Percentiles rank a stretch among this genome's conserved stretches.
Conservation (phyloP, 2,888 invertebrate genomes). For the Acleris literana region DNA sequence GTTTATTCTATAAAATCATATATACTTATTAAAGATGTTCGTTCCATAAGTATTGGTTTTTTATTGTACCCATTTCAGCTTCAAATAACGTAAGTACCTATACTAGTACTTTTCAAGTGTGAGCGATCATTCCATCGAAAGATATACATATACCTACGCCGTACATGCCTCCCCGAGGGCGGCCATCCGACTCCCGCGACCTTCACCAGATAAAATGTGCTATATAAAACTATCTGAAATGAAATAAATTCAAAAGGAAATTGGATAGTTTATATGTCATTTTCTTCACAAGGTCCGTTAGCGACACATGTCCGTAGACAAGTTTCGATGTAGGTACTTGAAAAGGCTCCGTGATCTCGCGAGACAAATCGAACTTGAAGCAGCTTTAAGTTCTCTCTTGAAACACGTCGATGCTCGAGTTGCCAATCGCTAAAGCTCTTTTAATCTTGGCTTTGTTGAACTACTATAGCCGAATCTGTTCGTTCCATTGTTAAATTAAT, state of each 20-base stretch:
- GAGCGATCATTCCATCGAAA: no score
- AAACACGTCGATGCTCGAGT: background rate
- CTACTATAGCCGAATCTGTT: conserved; percentile 3
- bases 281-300: no score
- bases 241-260: no score
- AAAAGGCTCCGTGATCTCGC: background rate
- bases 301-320: background rate
- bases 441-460: background rate
- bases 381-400: conserved; percentile 8
- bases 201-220: no score
- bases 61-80: background rate
- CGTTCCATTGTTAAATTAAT: background rate
- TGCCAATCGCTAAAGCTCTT: background rate
- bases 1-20: conserved; percentile 1
- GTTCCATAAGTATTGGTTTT: conserved; percentile 5
- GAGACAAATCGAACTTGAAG: conserved; percentile 11
- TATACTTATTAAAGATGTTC: conserved; percentile 25
- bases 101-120: no score
- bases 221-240: no score
- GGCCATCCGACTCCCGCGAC: no score
- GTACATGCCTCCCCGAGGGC: no score
- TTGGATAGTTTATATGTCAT: no score
- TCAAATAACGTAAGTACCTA: no score
- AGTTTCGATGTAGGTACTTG: background rate
- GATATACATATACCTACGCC: no score